A percentile compares a stretch with the other conserved stretches of the same genome.
Conservation (phyloP, 2,113 vertebrate species). For the Pseudois nayaur region DNA sequence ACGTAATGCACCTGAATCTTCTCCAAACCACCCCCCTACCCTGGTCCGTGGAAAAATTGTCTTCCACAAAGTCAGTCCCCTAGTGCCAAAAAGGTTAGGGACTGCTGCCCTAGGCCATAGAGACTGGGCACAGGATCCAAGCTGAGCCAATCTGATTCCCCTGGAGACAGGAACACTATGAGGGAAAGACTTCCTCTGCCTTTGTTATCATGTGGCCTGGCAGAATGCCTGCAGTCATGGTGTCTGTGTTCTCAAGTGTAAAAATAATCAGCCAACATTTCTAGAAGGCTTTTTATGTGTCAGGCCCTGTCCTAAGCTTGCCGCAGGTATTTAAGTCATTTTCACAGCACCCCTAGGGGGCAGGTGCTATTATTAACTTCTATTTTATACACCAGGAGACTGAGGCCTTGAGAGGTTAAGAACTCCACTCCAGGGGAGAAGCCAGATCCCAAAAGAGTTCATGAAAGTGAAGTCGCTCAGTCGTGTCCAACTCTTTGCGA, state of each 20-base stretch:
- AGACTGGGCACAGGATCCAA: background rate
- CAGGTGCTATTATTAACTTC: background rate
- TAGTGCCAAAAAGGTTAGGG: background rate
- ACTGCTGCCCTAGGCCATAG: background rate
- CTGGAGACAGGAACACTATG: background rate
- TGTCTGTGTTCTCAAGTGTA: background rate
- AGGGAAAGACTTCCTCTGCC: background rate
- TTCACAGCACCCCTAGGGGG: background rate
- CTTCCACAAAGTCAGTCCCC: background rate
- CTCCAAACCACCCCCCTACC: background rate
- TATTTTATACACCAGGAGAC: background rate
- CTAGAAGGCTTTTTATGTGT: background rate
- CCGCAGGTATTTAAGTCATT: background rate
- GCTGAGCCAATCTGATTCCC: background rate
- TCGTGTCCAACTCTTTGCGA: too few species aligned
- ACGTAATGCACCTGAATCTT: background rate
- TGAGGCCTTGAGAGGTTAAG: background rate
- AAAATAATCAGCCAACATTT: background rate
- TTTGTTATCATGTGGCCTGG: background rate
- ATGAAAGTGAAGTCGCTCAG: too few species aligned
- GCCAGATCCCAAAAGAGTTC: background rate
- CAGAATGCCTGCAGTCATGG: too few species aligned
- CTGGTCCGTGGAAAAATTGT: background rate
- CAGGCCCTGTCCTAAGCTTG: background rate
- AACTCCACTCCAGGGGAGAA: background rate